Evolutionary conservation across 2,797 vertebrate species (phyloP), one percentile per base, ranked within the genome.

Genomic region (Cirrhinus mrigala): DNA sequence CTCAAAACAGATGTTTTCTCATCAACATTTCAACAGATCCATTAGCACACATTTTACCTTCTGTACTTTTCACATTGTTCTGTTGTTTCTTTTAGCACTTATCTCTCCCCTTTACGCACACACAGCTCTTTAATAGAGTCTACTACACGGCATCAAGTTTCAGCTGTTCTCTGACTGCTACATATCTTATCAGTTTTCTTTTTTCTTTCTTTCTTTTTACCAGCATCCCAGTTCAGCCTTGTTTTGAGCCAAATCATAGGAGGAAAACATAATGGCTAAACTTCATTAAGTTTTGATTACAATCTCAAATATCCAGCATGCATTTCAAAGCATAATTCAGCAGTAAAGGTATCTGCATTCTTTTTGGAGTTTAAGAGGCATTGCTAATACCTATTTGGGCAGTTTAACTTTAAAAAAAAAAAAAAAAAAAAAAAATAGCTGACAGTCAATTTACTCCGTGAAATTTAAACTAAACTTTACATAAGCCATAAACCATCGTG

Each of bases 321-420:
- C 89, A 91, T 92, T 92, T 95, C 92, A 94, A 94, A 94, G 92
- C 90, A 90, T 90, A 90, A 74, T 48, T 88, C 87, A 87, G 75
- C 83, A 86, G 88, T 86, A 89, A 27, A 33, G 79, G 81, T 91
- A 89, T 94, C 83, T 54, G 85, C 20, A 92, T 91, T 92, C 91
- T 89, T 86, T 91, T 89, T 91, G 48, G 60, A 85, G 89, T 90
- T 91, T 90, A 90, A 85, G 86, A 89, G 86, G 74, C 81, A 82
- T 82, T 77, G 85, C 50, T 89, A 90, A 89, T 90, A 89, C 73
- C 88, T 81, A 50, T 81, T 85, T 84, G 79, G 87, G 81, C 81
- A 88, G 69, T 70, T 4, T 27, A n/a, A n/a, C n/a, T n/a, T n/a
- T n/a, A n/a, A n/a, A n/a, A n/a, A n/a, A n/a, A n/a, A n/a, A n/a